Percentiles rank a stretch among this genome's conserved stretches.
phyloP scores from a whole-genome alignment of 2,888 invertebrate species.

The Nephrotoma appendiculata region DNA sequence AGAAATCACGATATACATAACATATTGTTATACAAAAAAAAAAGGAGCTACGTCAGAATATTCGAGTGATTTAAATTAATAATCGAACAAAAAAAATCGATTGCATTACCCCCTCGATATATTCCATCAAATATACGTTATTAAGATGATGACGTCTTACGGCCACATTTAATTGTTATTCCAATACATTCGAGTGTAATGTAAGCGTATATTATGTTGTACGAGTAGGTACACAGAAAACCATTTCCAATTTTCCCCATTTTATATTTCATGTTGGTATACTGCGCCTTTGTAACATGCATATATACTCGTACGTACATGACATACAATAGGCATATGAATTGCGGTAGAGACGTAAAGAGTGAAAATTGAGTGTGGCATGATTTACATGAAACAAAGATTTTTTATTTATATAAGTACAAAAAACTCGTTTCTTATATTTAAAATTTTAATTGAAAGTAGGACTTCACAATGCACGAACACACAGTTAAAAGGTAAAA shows the following conservation, averaged over 20 bases:
- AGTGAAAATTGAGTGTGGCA: background rate
- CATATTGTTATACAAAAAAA: too few relatives aligned
- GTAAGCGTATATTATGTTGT: too few relatives aligned
- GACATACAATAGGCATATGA: background rate
- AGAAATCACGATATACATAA: background rate
- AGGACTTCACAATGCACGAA: background rate
- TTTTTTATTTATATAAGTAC: background rate
- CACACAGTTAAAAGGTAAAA: too few relatives aligned
- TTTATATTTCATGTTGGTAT: background rate
- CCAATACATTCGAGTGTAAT: background rate
- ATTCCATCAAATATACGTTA: background rate
- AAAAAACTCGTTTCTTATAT: background rate
- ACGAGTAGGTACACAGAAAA: background rate
- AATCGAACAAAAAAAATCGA: too few relatives aligned
- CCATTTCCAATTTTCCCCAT: background rate
- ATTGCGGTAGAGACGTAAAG: background rate
- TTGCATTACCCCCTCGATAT: background rate
- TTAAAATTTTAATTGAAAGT: background rate
- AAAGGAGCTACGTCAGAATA: too few relatives aligned
- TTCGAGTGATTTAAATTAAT: too few relatives aligned
- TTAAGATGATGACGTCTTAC: background rate
- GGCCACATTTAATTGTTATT: background rate
- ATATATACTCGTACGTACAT: background rate
- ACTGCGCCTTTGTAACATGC: background rate
- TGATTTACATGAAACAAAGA: background rate